Conservation (phyloP, 2,113 vertebrate species). For the Otus sunia region DNA sequence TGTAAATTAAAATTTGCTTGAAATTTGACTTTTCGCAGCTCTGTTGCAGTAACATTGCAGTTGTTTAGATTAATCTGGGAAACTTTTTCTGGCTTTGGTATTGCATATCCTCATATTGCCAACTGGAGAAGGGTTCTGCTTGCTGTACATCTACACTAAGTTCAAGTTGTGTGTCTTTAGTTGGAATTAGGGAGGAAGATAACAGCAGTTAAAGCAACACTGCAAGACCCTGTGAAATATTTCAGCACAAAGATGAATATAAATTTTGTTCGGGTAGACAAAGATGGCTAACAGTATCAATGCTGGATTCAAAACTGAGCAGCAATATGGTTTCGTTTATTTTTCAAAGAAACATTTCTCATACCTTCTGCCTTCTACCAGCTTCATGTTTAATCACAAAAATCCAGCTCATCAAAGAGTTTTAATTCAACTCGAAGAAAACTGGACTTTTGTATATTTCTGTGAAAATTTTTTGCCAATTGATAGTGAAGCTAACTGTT, state of each 20-base stretch:
- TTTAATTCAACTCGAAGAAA: not conserved
- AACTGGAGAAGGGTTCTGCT: not conserved
- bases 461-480: not conserved
- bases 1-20: not conserved
- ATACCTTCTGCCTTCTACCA: not conserved
- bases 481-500: not conserved
- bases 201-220: not conserved
- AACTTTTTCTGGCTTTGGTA: not conserved
- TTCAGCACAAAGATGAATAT: not conserved
- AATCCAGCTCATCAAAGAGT: not conserved
- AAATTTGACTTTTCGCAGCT: not conserved
- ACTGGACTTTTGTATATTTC: not conserved
- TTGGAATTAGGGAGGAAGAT: not conserved
- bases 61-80: not conserved
- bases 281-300: not conserved
- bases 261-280: not conserved
- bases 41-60: not conserved
- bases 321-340: not conserved
- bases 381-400: not conserved
- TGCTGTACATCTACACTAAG: not conserved
- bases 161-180: not conserved
- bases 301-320: not conserved
- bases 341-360: not conserved
- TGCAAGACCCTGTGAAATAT: not conserved
- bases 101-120: not conserved